A percentile compares a stretch with the other conserved stretches of the same genome.
phyloP scores from a whole-genome alignment of 2,113 vertebrate species.

The Saccopteryx leptura region DNA sequence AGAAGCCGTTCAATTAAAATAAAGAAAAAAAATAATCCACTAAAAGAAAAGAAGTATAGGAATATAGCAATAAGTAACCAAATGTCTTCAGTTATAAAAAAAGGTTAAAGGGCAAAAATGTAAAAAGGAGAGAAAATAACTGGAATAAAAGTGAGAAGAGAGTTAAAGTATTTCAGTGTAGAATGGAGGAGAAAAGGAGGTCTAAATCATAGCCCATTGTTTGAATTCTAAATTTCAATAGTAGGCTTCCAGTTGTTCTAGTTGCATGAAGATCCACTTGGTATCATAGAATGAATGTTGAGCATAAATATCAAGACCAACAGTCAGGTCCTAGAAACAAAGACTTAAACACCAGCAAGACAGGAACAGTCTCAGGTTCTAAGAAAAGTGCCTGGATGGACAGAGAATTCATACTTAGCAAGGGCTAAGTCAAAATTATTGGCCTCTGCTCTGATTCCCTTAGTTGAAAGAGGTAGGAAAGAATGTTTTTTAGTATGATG shows the following conservation, averaged over 20 bases:
- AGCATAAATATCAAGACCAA: slow-evolving; percentile 6
- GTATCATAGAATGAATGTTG: not conserved
- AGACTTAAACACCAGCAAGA: not conserved
- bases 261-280: slow-evolving; percentile 2
- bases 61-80: not conserved
- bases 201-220: not conserved
- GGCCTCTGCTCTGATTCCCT: not conserved
- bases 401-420: slow-evolving; percentile 32
- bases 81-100: slow-evolving; percentile 26
- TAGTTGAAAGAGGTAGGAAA: not conserved
- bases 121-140: slow-evolving; percentile 11
- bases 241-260: slow-evolving; percentile 2
- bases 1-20: slow-evolving; percentile 35
- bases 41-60: slow-evolving; percentile 3
- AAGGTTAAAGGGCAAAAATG: not conserved
- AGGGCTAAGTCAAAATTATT: not conserved
- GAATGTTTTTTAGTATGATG: not conserved
- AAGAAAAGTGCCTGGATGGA: not conserved
- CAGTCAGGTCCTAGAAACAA: not conserved
- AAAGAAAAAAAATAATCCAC: not conserved
- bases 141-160: not conserved
- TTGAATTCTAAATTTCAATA: slow-evolving; percentile 23
- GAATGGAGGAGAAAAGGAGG: not conserved
- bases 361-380: slow-evolving; percentile 10
- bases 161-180: not conserved